Percentiles rank a stretch among this genome's conserved stretches.
Evolutionary conservation across 2,113 vertebrate species (phyloP).

Genomic region (Syngnathus scovelli): DNA sequence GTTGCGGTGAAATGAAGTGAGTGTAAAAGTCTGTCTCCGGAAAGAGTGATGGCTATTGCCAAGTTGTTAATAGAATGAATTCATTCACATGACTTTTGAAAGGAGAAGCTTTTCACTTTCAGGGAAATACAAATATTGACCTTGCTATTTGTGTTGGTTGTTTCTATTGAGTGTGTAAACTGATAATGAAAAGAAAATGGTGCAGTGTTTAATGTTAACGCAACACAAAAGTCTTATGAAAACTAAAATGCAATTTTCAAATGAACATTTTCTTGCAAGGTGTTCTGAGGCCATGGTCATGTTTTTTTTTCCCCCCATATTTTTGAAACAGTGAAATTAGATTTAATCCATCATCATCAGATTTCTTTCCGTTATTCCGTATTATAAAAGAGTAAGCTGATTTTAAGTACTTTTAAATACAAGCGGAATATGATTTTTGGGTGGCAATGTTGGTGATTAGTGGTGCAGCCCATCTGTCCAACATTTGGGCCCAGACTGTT

Average conservation of each 20-base stretch:
- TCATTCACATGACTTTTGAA: neutral
- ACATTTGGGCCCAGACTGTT: conserved; percentile 18
- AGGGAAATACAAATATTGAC: neutral
- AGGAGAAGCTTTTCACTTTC: neutral
- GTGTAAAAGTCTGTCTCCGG: neutral
- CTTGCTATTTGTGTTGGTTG: neutral
- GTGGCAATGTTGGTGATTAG: conserved; percentile 12
- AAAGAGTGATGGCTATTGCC: conserved; percentile 2
- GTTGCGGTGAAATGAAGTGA: neutral
- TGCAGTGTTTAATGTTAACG: too few relatives aligned
- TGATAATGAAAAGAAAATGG: neutral
- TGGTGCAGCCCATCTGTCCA: conserved; percentile 32
- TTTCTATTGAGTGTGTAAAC: neutral
- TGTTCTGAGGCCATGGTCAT: too few relatives aligned
- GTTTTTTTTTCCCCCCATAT: neutral
- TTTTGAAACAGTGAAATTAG: neutral
- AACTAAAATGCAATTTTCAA: too few relatives aligned
- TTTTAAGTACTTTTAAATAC: conserved; percentile 18
- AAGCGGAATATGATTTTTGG: conserved; percentile 5
- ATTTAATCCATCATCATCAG: conserved; percentile 25
- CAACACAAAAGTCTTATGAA: too few relatives aligned
- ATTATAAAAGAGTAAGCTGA: conserved; percentile 16
- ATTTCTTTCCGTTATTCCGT: conserved; percentile 19
- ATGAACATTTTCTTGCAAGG: too few relatives aligned
- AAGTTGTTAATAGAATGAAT: neutral